Conservation (phyloP, 2,888 invertebrate species). For the Lapara coniferarum region DNA sequence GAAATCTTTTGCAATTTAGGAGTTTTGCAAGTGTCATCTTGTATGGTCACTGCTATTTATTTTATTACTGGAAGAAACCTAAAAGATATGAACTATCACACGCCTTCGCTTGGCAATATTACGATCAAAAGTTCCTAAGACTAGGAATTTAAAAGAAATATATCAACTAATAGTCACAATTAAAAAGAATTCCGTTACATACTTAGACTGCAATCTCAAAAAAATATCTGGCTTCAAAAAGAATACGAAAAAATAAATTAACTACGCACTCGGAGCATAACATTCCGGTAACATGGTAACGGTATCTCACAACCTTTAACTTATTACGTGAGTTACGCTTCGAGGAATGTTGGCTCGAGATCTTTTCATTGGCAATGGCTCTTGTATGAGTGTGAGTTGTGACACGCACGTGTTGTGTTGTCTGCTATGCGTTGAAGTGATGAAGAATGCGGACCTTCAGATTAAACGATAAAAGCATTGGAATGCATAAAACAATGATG, state of each 20-base stretch:
- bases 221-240: neutral
- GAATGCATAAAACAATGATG: no score
- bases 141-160: no score
- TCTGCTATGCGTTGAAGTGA: no score
- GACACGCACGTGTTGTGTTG: neutral
- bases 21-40: neutral
- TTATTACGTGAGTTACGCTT: constrained; percentile 41
- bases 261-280: neutral
- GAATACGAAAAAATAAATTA: neutral
- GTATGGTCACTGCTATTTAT: neutral
- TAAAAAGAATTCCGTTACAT: no score
- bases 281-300: constrained; percentile 36
- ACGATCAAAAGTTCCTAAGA: no score
- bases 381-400: neutral
- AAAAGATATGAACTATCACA: no score
- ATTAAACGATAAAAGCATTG: no score
- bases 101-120: no score
- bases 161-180: no score
- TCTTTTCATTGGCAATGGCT: constrained; percentile 12
- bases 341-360: constrained; percentile 23
- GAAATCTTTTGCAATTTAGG: neutral
- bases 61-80: no score
- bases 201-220: no score
- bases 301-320: constrained; percentile 48
- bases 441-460: no score